Base-by-base conservation (phyloP, 2,888 invertebrate species). In the Calephelis perditalis region DNA sequence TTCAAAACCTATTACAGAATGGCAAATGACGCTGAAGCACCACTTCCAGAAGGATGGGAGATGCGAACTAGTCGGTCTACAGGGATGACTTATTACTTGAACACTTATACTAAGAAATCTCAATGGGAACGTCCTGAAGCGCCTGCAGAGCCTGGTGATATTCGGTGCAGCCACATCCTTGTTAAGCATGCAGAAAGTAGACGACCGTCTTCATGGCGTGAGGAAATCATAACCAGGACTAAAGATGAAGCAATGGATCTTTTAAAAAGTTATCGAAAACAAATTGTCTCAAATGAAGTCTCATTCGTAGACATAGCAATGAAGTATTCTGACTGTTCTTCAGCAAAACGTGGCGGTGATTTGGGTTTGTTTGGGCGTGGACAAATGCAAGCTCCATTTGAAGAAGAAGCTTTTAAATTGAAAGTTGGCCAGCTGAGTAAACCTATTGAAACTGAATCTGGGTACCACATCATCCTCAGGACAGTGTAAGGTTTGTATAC, bases 351-450 rank as follows among this genome's bases (percentile, higher is more conserved):
- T 44, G 98, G 97, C 8, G 99, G 99, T 0, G 99, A 99, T 81
- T 92, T 99, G 64, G 99, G 99, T 1, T 94, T 95, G 67, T 99
- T 99, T 84, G 95, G 95, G 9, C 93, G 96, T 68, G 92, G 98
- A 4, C 96, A 98, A 66, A 99, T 99, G 99, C 99, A 99, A 83
- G 96, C 96, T 68, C 96, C 99, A 0, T 99, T 99, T 82, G 99
- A 99, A 84, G 98, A 99, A 69, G 99, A 98, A 55, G 95, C 98
- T 0, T 99, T 98, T 82, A 95, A 94, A 59, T 89, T 99, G 56
- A 96, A 97, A 88, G 95, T 99, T 40, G 98, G 98, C 8, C 97
- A 99, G 82, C 88, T 99, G 64, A 98, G 98, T 67, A 96, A 96
- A 66, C 95, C 97, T 0, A 95, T 99, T 4, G 95, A 95, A 71